Conservation (phyloP, 2,888 invertebrate species). For the Sarcophaga rosellei region DNA sequence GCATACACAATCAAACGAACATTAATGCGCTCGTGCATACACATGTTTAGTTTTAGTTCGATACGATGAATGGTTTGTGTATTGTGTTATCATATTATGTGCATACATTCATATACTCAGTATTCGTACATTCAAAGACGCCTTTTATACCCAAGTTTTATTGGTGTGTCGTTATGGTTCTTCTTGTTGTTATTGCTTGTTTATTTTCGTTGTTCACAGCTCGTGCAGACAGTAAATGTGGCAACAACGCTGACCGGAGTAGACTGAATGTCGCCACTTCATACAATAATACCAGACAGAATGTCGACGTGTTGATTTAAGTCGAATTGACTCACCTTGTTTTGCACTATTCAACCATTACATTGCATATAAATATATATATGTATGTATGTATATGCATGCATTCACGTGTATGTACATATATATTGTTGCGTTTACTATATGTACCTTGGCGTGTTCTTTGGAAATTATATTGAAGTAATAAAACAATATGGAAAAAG, state of each 20-base stretch:
- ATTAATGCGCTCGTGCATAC: constrained; percentile 6
- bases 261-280: constrained; percentile 97
- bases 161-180: constrained; percentile 8
- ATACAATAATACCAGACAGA: constrained; percentile 88
- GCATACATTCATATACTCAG: constrained; percentile 8
- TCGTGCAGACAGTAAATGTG: constrained; percentile 78
- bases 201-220: constrained; percentile 57
- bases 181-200: background rate
- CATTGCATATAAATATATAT: background rate
- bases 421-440: too few species aligned
- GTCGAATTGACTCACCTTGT: constrained; percentile 68
- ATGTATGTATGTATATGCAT: background rate
- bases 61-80: constrained; percentile 45
- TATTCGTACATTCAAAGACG: constrained; percentile 36
- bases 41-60: constrained; percentile 26
- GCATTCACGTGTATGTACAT: background rate
- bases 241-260: constrained; percentile 89
- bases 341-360: constrained; percentile 54
- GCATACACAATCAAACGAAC: constrained; percentile 36
- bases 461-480: too few species aligned
- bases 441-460: too few species aligned
- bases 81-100: constrained; percentile 25
- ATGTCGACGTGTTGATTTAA: constrained; percentile 83
- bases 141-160: constrained; percentile 40
- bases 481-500: too few species aligned